Evolutionary conservation across 2,888 invertebrate genomes (phyloP), one percentile per base, ranked within the genome.

Genomic region (Hedychridium roseum): DNA sequence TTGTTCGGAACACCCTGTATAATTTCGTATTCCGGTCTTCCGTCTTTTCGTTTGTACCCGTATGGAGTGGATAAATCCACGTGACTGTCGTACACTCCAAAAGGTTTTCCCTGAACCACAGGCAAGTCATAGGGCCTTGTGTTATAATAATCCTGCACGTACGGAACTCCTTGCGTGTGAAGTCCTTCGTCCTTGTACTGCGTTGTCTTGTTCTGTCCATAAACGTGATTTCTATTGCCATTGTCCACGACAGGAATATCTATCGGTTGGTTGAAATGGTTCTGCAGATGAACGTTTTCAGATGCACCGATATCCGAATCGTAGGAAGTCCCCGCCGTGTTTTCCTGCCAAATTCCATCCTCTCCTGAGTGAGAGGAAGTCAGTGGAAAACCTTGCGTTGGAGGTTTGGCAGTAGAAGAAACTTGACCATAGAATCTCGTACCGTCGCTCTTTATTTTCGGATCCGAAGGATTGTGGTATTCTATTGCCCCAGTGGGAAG

Each of bases 391-490:
- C 12, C 41, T 21, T 47, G 43, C 1, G 12, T 1, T 2, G 53
- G 48, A 7, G 12, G 57, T 11, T 54, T 65, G 0, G 52, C 32
- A 0, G 56, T 50, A 3, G 57, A 49, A n/a, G n/a, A n/a, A 21
- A 51, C 30, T 37, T 66, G 62, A n/a, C 60, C 57, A 45, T 66
- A 56, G 41, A 66, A 59, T 11, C 54, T 56, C 0, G 54, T 53
- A 11, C 60, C 58, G 15, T 54, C 48, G 2, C 56, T 51, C 28
- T 65, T 64, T 4, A 53, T 38, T 34, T 71, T 66, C 1, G 66
- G 59, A 45, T 71, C 57, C 7, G 61, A 66, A 1, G 74, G 74
- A 64, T 74, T 71, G 43, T 71, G 68, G 35, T 74, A 73, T 31
- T 68, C 70, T 7, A 70, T 45, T 1, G 71, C 71, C 28, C 73